phyloP scores from a whole-genome alignment of 2,113 vertebrate species.

The Vulpes ferrilata region DNA sequence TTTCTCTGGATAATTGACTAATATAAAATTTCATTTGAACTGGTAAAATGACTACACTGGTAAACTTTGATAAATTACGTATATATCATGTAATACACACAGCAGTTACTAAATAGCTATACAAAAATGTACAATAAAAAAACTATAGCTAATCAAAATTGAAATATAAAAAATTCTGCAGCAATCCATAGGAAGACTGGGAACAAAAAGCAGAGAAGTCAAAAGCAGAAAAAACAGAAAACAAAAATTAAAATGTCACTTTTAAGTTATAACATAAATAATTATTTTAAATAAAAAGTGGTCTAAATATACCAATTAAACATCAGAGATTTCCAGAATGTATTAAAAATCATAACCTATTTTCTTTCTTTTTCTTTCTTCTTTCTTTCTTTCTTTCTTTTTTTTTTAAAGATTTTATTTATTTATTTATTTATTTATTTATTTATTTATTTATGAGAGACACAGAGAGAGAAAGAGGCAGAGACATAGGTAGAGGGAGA shows the following conservation, averaged over 20 bases:
- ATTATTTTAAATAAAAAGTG: constrained; percentile 10
- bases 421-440: no score
- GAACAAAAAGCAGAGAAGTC: neutral
- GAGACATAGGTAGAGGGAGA: no score
- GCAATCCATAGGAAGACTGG: neutral
- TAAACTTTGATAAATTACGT: neutral
- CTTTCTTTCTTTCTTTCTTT: no score
- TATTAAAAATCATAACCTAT: neutral
- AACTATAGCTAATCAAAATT: neutral
- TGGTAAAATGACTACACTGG: neutral
- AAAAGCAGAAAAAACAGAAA: constrained; percentile 14
- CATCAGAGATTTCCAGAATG: neutral
- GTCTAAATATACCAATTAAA: neutral
- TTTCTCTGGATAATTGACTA: neutral
- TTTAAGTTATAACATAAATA: neutral
- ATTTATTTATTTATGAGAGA: no score
- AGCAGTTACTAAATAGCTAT: neutral
- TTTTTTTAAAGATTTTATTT: no score
- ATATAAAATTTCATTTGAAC: neutral
- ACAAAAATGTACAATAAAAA: neutral
- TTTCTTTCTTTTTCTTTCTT: no score
- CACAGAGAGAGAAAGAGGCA: no score
- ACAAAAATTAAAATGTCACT: neutral
- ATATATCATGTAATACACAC: neutral
- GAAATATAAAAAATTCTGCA: neutral